Percentiles rank a stretch among this genome's conserved stretches.
Conservation (phyloP, 2,888 invertebrate species). For the Tinea semifulvella region DNA sequence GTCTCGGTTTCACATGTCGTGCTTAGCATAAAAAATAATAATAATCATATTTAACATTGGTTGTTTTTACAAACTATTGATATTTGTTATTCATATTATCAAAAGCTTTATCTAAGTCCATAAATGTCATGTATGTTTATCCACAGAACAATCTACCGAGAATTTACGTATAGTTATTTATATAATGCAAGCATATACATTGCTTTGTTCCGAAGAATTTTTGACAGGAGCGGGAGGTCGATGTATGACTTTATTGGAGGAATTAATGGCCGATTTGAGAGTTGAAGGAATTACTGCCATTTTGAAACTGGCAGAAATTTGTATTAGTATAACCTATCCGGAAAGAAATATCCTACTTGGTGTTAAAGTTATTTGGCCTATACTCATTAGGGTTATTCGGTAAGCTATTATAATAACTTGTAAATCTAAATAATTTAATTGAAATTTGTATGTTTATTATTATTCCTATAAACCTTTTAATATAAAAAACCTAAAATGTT, state of each 20-base stretch:
- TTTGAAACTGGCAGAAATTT: conserved; percentile 71
- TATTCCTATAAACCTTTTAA: no score
- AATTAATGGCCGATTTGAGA: conserved; percentile 79
- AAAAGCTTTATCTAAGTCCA: no score
- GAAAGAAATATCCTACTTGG: conserved; percentile 79
- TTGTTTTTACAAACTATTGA: no score
- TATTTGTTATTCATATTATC: no score
- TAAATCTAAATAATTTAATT: no score
- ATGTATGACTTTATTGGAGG: conserved; percentile 75
- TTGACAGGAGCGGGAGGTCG: conserved; percentile 75
- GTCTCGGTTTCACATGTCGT: no score
- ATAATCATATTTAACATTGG: no score
- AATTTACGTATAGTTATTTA: conserved; percentile 80
- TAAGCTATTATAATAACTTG: conserved; percentile 34
- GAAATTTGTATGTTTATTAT: no score
- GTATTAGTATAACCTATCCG: conserved; percentile 76
- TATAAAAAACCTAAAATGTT: no score
- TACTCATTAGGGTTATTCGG: conserved; percentile 48
- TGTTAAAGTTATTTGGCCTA: conserved; percentile 58
- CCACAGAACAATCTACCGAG: conserved; percentile 82
- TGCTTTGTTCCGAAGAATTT: conserved; percentile 82
- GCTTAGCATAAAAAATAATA: no score
- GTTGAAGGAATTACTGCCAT: conserved; percentile 68
- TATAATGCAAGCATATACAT: conserved; percentile 83
- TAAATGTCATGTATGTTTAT: no score